Percentiles rank a stretch among this genome's conserved stretches.
Evolutionary conservation across 2,888 invertebrate genomes (phyloP).

Genomic region (Hybos culiciformis): DNA sequence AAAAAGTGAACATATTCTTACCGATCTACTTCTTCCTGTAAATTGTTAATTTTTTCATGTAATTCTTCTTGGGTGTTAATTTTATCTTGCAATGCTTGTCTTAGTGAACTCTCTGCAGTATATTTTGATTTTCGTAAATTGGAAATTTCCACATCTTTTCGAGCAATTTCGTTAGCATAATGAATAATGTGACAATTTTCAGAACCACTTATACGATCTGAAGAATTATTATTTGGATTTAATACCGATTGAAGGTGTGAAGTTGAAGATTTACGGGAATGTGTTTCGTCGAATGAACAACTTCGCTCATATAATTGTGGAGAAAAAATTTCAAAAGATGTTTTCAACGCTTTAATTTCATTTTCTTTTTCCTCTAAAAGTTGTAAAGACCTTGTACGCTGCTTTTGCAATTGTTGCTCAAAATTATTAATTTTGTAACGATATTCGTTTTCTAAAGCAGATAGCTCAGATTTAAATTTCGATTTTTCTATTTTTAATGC

Average conservation of each 20-base stretch:
- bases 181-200: constrained; percentile 65
- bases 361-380: constrained; percentile 70
- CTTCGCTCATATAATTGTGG: constrained; percentile 23
- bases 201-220: constrained; percentile 14
- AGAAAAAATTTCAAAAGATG: constrained; percentile 40
- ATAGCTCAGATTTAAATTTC: constrained; percentile 28
- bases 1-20: constrained; percentile 18
- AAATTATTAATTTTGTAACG: constrained; percentile 42
- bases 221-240: constrained; percentile 15
- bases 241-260: constrained; percentile 11
- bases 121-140: constrained; percentile 58
- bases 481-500: constrained; percentile 30
- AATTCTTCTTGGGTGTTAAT: constrained; percentile 41
- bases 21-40: constrained; percentile 53
- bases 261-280: constrained; percentile 1
- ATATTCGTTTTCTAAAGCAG: constrained; percentile 38
- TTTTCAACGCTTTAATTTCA: constrained; percentile 48
- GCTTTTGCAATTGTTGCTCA: constrained; percentile 63
- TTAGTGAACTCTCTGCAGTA: constrained; percentile 41
- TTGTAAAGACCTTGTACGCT: constrained; percentile 62
- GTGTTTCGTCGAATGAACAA: constrained; percentile 1
- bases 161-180: constrained; percentile 68
- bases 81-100: constrained; percentile 43
- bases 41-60: constrained; percentile 36
- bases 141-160: constrained; percentile 65